Percentiles rank a stretch among this genome's conserved stretches.
Conservation (phyloP, 2,888 invertebrate species). For the Nephrotoma appendiculata region DNA sequence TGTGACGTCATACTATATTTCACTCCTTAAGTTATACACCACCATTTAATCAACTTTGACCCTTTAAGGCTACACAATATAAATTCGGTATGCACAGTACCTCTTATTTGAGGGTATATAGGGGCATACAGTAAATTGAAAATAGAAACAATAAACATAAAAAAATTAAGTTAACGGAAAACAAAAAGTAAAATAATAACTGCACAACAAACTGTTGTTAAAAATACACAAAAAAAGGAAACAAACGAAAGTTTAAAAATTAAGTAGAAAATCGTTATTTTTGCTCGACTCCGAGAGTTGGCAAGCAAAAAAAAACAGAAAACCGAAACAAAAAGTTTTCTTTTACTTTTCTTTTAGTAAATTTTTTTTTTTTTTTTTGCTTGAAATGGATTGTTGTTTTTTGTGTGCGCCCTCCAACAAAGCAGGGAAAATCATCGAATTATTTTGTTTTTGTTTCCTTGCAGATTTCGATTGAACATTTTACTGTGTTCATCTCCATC, state of each 20-base stretch:
- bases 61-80: neutral
- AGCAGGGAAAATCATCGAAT: neutral
- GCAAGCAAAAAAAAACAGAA: neutral
- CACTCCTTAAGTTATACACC: neutral
- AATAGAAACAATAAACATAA: neutral
- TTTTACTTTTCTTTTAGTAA: neutral
- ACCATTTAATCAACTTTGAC: neutral
- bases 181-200: neutral
- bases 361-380: neutral
- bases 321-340: neutral
- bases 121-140: neutral
- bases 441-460: neutral
- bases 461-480: neutral
- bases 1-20: neutral
- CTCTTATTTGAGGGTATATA: neutral
- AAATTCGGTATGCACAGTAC: neutral
- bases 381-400: neutral
- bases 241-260: neutral
- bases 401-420: neutral
- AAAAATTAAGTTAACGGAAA: neutral
- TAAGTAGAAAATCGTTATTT: neutral
- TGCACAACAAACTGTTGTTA: neutral
- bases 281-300: neutral
- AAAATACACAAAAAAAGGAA: neutral
- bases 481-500: neutral